Percentiles rank a stretch among this genome's conserved stretches.
These are phyloP conservation scores for Hydropsyche tenuis DNA, from an alignment of 1,140 invertebrate genomes.

Conservation along the genomic window DNA sequence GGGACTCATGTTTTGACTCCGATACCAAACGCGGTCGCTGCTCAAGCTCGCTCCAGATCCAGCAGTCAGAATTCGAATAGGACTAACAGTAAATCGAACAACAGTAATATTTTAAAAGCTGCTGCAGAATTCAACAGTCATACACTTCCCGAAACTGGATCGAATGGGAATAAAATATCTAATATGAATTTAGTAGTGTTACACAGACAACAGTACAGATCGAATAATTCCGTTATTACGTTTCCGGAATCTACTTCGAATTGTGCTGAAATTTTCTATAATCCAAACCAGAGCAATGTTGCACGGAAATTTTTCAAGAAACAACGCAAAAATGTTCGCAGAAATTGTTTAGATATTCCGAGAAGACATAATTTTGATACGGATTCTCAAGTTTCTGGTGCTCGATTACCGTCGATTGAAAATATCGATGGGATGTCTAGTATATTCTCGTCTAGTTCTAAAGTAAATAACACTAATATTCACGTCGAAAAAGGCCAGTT, in stretches of 20 bases:
- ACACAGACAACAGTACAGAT: constrained; percentile 74
- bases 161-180: constrained; percentile 57
- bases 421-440: constrained; percentile 67
- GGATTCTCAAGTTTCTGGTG: constrained; percentile 64
- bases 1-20: constrained; percentile 57
- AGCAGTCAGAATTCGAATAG: constrained; percentile 67
- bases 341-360: constrained; percentile 75
- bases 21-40: constrained; percentile 48
- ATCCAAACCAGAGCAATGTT: constrained; percentile 90
- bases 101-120: constrained; percentile 63
- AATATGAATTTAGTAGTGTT: constrained; percentile 72
- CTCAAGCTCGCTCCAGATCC: constrained; percentile 63
- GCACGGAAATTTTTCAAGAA: constrained; percentile 92
- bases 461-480: constrained; percentile 81
- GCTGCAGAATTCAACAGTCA: constrained; percentile 62
- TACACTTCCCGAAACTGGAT: constrained; percentile 55
- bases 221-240: constrained; percentile 72
- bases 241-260: constrained; percentile 67
- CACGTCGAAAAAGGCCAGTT: constrained; percentile 68
- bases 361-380: constrained; percentile 69
- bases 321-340: constrained; percentile 77
- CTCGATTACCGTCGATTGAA: constrained; percentile 61
- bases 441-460: constrained; percentile 71
- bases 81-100: constrained; percentile 64
- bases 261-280: constrained; percentile 83